Percentiles rank a stretch among this genome's conserved stretches.
phyloP scores from a whole-genome alignment of 2,888 invertebrate genomes.

The Latrodectus hesperus region DNA sequence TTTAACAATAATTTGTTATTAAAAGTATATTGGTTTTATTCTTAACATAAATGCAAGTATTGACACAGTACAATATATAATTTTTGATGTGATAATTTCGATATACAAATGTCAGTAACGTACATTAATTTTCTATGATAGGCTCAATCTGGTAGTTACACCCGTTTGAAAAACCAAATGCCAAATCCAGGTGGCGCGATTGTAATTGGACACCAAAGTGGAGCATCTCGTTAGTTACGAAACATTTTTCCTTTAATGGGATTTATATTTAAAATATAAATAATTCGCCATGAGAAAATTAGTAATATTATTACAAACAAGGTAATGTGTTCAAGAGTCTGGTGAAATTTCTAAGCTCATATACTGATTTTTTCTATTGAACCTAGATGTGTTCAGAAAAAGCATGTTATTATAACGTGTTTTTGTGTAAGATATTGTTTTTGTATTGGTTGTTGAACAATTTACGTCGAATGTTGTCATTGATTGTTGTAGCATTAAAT shows the following conservation, averaged over 20 bases:
- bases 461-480: neutral
- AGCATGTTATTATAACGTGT: neutral
- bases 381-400: neutral
- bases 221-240: conserved; percentile 50
- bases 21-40: neutral
- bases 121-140: conserved; percentile 9
- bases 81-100: too few species aligned
- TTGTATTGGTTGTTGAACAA: neutral
- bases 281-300: neutral
- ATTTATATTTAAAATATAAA: neutral
- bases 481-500: neutral
- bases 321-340: too few species aligned
- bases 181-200: conserved; percentile 67
- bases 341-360: too few species aligned
- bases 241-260: neutral
- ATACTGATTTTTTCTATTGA: too few species aligned
- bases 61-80: too few species aligned
- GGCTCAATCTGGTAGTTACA: conserved; percentile 65
- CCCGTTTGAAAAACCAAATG: conserved; percentile 64
- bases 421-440: neutral
- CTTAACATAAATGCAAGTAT: neutral
- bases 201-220: conserved; percentile 66
- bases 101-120: too few species aligned
- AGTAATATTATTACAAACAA: too few species aligned
- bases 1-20: neutral